Conservation (phyloP, 2,888 invertebrate genomes). For the Tanypteryx hageni region DNA sequence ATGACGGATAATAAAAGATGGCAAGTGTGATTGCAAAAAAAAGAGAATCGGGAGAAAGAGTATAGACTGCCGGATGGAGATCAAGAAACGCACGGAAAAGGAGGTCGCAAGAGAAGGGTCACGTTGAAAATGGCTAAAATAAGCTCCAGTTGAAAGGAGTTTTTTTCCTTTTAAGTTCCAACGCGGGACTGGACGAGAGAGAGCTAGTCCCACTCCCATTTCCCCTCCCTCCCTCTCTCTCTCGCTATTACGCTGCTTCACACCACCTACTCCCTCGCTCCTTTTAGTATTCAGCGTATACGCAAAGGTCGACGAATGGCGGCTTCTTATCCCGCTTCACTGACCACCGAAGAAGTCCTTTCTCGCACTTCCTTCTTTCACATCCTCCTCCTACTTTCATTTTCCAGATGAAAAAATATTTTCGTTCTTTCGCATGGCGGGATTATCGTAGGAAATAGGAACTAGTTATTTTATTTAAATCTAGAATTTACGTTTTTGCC, state of each 20-base stretch:
- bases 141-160: constrained; percentile 2
- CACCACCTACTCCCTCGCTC: neutral
- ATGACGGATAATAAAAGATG: too few species aligned
- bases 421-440: neutral
- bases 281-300: constrained; percentile 27
- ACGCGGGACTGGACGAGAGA: constrained; percentile 1
- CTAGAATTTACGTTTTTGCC: too few species aligned
- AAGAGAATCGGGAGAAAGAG: too few species aligned
- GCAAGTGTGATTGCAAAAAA: too few species aligned
- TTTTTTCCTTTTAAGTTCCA: neutral
- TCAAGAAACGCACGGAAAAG: neutral
- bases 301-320: neutral
- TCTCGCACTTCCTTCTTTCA: neutral
- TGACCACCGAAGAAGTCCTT: neutral
- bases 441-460: neutral
- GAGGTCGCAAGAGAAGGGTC: neutral
- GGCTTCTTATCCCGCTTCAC: neutral
- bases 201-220: neutral
- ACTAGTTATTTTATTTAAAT: too few species aligned
- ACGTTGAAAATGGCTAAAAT: neutral
- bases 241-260: neutral
- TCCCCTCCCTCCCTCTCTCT: neutral
- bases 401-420: neutral
- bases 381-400: neutral
- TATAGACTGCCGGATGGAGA: too few species aligned